Evolutionary conservation across 2,113 vertebrate species (phyloP), one percentile per base, ranked within the genome.

Genomic region (Ginglymostoma cirratum): DNA sequence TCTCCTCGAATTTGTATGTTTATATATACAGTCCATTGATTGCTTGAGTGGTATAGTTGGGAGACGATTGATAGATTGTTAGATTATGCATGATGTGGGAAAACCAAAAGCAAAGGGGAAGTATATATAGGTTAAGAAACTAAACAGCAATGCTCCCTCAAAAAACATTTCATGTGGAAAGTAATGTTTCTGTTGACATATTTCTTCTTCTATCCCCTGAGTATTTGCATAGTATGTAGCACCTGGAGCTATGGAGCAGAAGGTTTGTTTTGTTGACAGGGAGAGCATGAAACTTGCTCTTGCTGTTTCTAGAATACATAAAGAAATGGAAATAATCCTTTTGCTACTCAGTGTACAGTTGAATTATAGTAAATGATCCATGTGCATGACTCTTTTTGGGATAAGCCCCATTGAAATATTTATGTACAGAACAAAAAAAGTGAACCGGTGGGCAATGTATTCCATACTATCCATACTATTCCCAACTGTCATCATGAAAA

Each of bases 171-270:
- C 89, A 72, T 70, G 38, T 72, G 42, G 94, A 95, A 70, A 95
- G 4, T 45, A 27, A 95, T 95, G 45, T 27, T n/a, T 70, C 24
- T 95, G 94, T 95, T 95, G 72, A 72, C 94, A 72, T 52, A 95
- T 30, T 66, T 48, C 12, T 27, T 48, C 38, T 6, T 66, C 42
- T 69, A 67, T 66, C 69, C 42, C 10, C 69, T 34, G 94, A 5
- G 24, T 27, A 95, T 30, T 65, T 34, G 69, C 12, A 34, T 5
- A 19, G 15, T 72, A 52, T 34, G 67, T 76, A 27, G 27, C 69
- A 76, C 5, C 69, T 95, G 94, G 94, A 76, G 45, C 14, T 72
- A 52, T 95, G 42, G 66, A 94, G 38, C 23, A 94, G 7, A 8
- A 42, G 66, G 66, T 19, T 34, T 95, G 94, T 72, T 72, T 72